These are phyloP conservation scores for Oophaga pumilio DNA, from an alignment of 2,113 vertebrate genomes.

Conservation along the genomic window DNA sequence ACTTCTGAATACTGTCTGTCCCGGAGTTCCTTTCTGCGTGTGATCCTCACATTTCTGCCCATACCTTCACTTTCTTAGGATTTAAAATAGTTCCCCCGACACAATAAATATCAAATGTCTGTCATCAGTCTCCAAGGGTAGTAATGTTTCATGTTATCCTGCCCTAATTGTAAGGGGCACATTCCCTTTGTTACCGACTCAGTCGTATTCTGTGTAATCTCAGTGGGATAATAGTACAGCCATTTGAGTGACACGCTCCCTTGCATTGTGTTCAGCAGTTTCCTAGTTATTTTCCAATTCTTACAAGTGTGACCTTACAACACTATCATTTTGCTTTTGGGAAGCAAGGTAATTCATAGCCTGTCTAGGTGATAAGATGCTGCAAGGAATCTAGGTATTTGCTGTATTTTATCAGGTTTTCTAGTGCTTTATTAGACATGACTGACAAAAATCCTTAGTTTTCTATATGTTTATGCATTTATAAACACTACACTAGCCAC, in stretches of 20 bases:
- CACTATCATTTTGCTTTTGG: conserved; percentile 47
- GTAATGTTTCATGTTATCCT: conserved; percentile 40
- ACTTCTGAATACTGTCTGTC: not conserved
- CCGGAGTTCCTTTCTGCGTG: not conserved
- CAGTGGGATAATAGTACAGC: conserved; percentile 53
- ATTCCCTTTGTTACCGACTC: conserved; percentile 31
- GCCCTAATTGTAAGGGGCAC: conserved; percentile 45
- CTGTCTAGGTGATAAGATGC: conserved; percentile 38
- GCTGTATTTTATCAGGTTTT: conserved; percentile 17
- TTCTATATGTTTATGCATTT: not conserved
- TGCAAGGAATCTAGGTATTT: not conserved
- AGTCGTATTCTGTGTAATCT: conserved; percentile 42
- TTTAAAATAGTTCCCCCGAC: conserved; percentile 40
- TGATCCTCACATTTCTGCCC: not conserved
- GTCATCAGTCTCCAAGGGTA: conserved; percentile 50
- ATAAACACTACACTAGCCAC: too few relatives aligned
- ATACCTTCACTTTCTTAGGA: not conserved
- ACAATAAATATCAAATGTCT: conserved; percentile 30
- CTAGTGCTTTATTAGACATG: not conserved
- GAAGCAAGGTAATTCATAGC: conserved; percentile 44
- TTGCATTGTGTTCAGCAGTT: conserved; percentile 36
- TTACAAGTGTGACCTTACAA: conserved; percentile 49
- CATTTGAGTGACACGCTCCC: conserved; percentile 47
- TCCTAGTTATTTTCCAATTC: conserved; percentile 50
- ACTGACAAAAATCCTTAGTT: not conserved